Evolutionary conservation across 2,888 invertebrate species (phyloP), one percentile per base, ranked within the genome.

Genomic region (Tuta absoluta): DNA sequence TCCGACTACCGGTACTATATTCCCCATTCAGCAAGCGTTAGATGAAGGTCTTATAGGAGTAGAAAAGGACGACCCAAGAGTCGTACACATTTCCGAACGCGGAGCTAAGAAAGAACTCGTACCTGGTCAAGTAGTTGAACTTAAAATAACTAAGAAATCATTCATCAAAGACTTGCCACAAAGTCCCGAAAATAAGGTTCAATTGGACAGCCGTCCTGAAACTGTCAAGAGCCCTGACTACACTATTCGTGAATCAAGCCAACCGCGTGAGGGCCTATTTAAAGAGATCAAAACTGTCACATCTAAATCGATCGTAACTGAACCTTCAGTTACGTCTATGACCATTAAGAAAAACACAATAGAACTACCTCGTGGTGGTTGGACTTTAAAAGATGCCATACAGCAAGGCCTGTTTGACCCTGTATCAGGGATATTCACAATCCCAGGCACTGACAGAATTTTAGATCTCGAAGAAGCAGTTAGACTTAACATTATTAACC

Each of bases 401-500:
- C 93, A 95, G 49, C 94, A 95, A 78, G 95, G 95, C 63, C 85
- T 97, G 2, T 96, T 98, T 73, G 96, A 98, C 84, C 95, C 98
- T 0, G 90, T 93, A 0, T 94, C 94, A 0, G 98, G 99, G 2
- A 88, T 96, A 41, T 97, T 98, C 74, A 94, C 95, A 17, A 96
- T 98, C 69, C 96, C 97, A 1, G 96, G 96, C 14, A 97, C 98
- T 7, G 97, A 98, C 80, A 93, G 97, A 71, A 89, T 95, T 63
- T 94, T 97, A 56, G 95, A 96, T 66, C 95, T 98, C 72, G 95
- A 96, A 81, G 98, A 98, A 83, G 97, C 98, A 72, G 92, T 99
- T 53, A 95, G 95, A 75, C 92, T 97, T 67, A 95, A 96, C 78
- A 95, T 99, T 24, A 95, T 99, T 57, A 96, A 98, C 85, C 94